A percentile compares a stretch with the other conserved stretches of the same genome.
These are phyloP conservation scores for Rhaphigaster nebulosa DNA, from an alignment of 2,888 invertebrate species.

Conservation along the genomic window DNA sequence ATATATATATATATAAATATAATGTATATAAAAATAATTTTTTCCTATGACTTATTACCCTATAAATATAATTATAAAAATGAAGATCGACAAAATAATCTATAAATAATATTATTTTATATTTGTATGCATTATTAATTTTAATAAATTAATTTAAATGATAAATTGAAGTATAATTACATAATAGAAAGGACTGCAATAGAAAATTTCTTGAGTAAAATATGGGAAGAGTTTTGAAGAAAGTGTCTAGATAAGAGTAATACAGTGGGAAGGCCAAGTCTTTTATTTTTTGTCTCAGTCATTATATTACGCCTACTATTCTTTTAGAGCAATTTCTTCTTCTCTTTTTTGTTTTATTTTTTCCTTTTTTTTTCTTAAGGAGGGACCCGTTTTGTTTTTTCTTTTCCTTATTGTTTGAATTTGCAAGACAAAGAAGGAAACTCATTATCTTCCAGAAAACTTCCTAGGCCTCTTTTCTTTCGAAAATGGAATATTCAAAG, in stretches of 20 bases:
- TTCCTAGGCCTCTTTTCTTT: background rate
- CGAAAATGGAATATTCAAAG: background rate
- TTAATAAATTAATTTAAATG: too few relatives aligned
- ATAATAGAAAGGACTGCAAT: background rate
- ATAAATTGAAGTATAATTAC: background rate
- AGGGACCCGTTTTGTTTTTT: background rate
- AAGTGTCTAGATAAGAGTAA: background rate
- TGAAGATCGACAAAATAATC: too few relatives aligned
- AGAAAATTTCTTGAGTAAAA: background rate
- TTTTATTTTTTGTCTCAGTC: background rate
- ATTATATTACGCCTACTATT: background rate
- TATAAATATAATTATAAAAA: too few relatives aligned
- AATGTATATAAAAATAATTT: too few relatives aligned
- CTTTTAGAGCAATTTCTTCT: background rate
- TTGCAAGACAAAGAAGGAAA: background rate
- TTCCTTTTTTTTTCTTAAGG: background rate
- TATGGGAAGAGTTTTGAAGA: background rate
- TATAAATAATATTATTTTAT: too few relatives aligned
- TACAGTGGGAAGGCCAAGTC: background rate
- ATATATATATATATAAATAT: too few relatives aligned
- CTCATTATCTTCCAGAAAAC: background rate
- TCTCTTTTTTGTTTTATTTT: background rate
- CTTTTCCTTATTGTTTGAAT: slow-evolving; percentile 11
- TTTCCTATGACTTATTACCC: too few relatives aligned
- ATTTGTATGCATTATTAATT: too few relatives aligned